Base-by-base conservation (phyloP, 1,140 invertebrate genomes). In the Drosophila punjabiensis region DNA sequence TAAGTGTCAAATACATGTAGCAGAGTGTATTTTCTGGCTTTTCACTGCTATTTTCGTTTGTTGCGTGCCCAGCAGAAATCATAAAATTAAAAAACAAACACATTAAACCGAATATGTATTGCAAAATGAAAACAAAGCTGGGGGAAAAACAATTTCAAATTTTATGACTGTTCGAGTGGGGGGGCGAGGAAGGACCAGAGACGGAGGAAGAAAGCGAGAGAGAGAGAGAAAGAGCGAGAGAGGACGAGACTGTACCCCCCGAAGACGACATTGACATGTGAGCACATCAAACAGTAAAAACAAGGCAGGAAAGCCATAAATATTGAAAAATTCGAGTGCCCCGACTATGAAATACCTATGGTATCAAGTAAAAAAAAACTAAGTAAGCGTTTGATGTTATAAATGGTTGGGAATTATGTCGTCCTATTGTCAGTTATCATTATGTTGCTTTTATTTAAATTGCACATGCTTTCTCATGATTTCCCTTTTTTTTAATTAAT, bases 11-110 rank as follows among this genome's bases (percentile, higher is more conserved):
- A 75, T 73, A 62, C 70, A 74, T 74, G 71, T 74, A 74, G 69
- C 71, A 37, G 68, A 52, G 71, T 74, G 43, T 82, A 24, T 74
- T 63, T 78, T 50, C 55, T 84, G 52, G 45, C 64, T 60, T 62
- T 70, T 61, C 60, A 50, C 28, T 67, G 82, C 64, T 84, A 85
- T 84, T 84, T 85, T 81, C 41, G 74, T 85, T 84, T 81, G 60
- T 76, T 85, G 82, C 77, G 77, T 84, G 78, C 68, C 70, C 59
- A 53, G 65, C 55, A 64, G 39, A 86, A 91, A 86, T 76, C 82
- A 91, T 91, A 82, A 90, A 91, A 91, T 90, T 90, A 76, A 74
- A 90, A 91, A 90, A 90, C 82, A 82, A 87, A 82, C 79, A 82
- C 73, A 82, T 89, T 71, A 83, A 87, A 79, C 41, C 41, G 56